Base-by-base conservation (phyloP, 30 jellyfish, hydroid and myxozoan genomes). In the Catostylus mosaicus region DNA sequence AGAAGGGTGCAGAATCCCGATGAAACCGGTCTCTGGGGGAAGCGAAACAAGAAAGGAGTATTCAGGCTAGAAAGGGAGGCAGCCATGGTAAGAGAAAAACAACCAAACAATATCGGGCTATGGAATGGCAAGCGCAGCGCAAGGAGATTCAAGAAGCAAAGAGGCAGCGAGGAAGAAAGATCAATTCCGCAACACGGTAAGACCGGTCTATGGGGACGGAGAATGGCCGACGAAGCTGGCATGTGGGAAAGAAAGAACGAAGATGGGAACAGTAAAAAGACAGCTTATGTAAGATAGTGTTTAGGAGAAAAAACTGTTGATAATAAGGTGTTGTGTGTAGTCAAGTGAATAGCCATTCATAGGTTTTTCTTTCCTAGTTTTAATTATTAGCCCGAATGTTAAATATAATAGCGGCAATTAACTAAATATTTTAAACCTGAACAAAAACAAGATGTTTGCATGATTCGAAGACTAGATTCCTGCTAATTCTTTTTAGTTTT, bases 171-270 rank as follows among this genome's bases (percentile, higher is more conserved):
- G 34, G 63, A 3, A 2, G 23, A 27, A 48, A 59, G 23, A 23
- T 18, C 37, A 59, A 6, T 27, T 20, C 36, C 8, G 11, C 6
- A 27, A 24, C 3, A 75, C 6, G 60, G 66, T 24, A 48, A 66
- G 62, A 69, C 54, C 60, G 89, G 89, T n/a, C 78, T 85, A 27
- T 85, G 95, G 95, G 89, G 95, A 46, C 38, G 77, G n/a, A 34
- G 46, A 35, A 27, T n/a, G 8, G 33, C 40, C 18, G 26, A 67
- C 9, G 26, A 33, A 19, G 79, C 64, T 24, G 79, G 82, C 0
- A 38, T 51, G 81, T 83, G 87, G 86, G 94, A 74, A 24, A 54
- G 92, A 45, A 63, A 78, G 61, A 74, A 60, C 30, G 9, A 7
- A 18, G 5, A 19, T 35, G 71, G 9, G 3, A n/a, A 27, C 19